A percentile compares a stretch with the other conserved stretches of the same genome.
Conservation (phyloP, 2,888 invertebrate species). For the Melinaea menophilus region DNA sequence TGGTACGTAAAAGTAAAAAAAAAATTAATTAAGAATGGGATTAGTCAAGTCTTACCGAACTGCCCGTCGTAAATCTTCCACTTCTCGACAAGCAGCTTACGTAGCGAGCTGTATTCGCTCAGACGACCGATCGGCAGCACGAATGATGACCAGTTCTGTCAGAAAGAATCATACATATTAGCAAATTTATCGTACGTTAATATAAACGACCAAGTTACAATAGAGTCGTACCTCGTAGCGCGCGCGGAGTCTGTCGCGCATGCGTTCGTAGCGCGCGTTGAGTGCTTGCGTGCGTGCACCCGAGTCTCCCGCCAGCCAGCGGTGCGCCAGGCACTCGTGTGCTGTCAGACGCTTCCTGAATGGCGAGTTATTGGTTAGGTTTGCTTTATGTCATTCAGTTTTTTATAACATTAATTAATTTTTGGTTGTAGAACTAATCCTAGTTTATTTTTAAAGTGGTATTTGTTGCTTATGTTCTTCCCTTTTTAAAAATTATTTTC, state of each 20-base stretch:
- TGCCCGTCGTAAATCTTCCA: constrained; percentile 97
- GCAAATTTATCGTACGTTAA: not conserved
- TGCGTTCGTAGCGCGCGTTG: constrained; percentile 86
- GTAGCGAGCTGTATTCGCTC: constrained; percentile 97
- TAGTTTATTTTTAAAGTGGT: too few species aligned
- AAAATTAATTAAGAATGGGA: not conserved
- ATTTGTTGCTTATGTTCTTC: too few species aligned
- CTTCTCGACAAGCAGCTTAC: constrained; percentile 96
- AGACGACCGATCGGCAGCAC: constrained; percentile 96
- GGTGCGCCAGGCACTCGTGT: constrained; percentile 96
- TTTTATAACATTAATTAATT: too few species aligned
- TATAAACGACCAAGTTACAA: too few species aligned
- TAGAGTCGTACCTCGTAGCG: constrained; percentile 77
- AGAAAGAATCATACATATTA: constrained; percentile 8
- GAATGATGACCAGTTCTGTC: constrained; percentile 81
- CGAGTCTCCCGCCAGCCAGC: constrained; percentile 95
- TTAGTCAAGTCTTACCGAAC: constrained; percentile 82
- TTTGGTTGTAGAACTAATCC: too few species aligned
- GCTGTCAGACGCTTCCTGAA: constrained; percentile 96
- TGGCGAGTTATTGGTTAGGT: not conserved
- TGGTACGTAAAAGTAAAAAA: not conserved
- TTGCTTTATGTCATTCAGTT: not conserved
- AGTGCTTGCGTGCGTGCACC: constrained; percentile 86
- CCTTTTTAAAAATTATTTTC: too few species aligned
- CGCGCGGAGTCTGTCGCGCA: constrained; percentile 91